Base-by-base conservation (phyloP, 2,888 invertebrate species). In the Erebia ligea region DNA sequence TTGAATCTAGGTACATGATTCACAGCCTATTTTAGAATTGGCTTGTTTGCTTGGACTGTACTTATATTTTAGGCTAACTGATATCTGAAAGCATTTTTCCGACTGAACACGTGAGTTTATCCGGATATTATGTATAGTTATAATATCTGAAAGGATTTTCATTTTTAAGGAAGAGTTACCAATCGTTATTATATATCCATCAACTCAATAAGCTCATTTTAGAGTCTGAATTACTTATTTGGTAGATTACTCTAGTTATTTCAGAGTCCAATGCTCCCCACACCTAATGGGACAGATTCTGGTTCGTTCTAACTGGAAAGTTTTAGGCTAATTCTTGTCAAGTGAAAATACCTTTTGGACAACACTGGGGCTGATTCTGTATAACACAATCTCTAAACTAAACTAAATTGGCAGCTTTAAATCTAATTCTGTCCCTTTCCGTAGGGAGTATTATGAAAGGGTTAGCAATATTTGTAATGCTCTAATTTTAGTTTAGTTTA, bases 1-100 rank as follows among this genome's bases (percentile, higher is more conserved):
- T 40, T 64, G 54, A 34, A 64, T 64, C 34, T 64, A n/a, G n/a
- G n/a, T n/a, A 50, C 8, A 17, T 50, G 34, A 64, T 56, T 64
- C 40, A 54, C 64, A 65, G 58, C 59, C 64, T 65, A 52, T 52
- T n/a, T 52, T 59, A 73, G 61, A 61, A 64, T 73, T 70, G 70
- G 68, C 61, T 70, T 59, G 19, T 52, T 45, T 40, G 57, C 58
- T 69, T 72, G 67, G 72, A 69, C 69, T 69, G 63, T 67, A 48
- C 15, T 59, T n/a, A 25, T 8, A 10, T 5, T 11, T 40, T 15
- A 34, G 59, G 13, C 15, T 6, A 57, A 25, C 25, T 57, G 6
- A 34, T 25, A 25, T 25, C 57, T 13, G 57, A 57, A 57, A 57
- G 25, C 0, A 13, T 57, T 57, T 58, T 42, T n/a, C n/a, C n/a